Evolutionary conservation across 2,113 vertebrate species (phyloP).

Genomic region (Forbesichthys agassizii): DNA sequence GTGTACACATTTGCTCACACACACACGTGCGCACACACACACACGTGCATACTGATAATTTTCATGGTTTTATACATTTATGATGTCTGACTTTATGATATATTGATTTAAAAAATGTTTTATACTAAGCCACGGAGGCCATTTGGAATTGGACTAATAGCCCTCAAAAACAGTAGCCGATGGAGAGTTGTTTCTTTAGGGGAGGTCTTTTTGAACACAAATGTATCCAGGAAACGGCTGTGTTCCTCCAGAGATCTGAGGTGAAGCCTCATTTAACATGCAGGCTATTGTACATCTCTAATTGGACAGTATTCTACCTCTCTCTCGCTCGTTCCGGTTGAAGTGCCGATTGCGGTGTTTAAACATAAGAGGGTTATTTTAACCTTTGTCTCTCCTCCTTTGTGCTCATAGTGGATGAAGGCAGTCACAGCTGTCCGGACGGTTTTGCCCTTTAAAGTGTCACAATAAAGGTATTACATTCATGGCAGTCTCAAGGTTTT

Average conservation of each 20-base stretch:
- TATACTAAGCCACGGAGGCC: no score
- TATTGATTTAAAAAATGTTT: not conserved
- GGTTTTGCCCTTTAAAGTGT: no score
- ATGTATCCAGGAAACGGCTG: no score
- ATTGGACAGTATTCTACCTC: slow-evolving; percentile 1
- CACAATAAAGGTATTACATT: no score
- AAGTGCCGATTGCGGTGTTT: not conserved
- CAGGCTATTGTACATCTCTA: slow-evolving; percentile 8
- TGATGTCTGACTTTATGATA: not conserved
- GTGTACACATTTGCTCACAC: slow-evolving; percentile 1
- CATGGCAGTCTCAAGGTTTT: no score
- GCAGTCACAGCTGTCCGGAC: no score
- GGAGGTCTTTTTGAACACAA: not conserved
- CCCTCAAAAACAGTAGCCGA: not conserved
- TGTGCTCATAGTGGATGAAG: no score
- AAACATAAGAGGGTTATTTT: no score
- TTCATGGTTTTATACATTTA: no score
- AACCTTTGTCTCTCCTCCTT: no score
- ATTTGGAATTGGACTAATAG: not conserved
- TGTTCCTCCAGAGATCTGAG: not conserved
- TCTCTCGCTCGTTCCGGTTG: slow-evolving; percentile 3
- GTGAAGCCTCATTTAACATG: slow-evolving; percentile 11
- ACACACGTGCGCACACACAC: not conserved
- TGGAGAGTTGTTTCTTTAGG: slow-evolving; percentile 3
- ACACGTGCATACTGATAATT: not conserved